These are phyloP conservation scores for Phorcus lineatus DNA, from an alignment of 2,888 invertebrate species.

Conservation along the genomic window DNA sequence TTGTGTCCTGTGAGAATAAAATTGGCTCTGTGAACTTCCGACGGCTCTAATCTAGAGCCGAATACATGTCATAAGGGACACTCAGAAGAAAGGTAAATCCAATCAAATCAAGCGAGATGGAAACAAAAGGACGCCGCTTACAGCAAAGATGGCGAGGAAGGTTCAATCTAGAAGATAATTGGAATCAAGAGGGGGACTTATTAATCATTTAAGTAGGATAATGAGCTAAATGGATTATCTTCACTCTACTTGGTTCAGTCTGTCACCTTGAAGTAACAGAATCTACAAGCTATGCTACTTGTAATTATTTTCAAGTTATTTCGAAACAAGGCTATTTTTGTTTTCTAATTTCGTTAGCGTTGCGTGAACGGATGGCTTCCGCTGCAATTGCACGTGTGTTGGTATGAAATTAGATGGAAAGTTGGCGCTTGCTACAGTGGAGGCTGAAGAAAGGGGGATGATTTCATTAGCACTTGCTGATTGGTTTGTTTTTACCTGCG, in stretches of 20 bases:
- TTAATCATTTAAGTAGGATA: neutral
- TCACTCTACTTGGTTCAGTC: neutral
- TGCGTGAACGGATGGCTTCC: neutral
- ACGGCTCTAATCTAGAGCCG: too few relatives aligned
- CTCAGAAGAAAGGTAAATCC: too few relatives aligned
- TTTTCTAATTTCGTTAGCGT: neutral
- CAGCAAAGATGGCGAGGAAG: neutral
- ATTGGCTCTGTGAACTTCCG: too few relatives aligned
- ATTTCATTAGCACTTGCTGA: neutral
- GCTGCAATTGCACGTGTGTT: neutral
- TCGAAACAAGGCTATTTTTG: neutral
- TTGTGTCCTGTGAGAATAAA: too few relatives aligned
- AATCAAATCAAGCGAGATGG: too few relatives aligned
- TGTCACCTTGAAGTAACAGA: neutral
- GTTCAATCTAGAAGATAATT: neutral
- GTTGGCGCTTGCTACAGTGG: neutral
- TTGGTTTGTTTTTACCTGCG: neutral
- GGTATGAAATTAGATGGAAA: neutral
- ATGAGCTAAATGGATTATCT: neutral
- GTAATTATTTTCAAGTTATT: conserved; percentile 7
- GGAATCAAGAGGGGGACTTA: neutral
- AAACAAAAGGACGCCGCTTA: neutral
- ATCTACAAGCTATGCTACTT: neutral
- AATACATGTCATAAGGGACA: too few relatives aligned
- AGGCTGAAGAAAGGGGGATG: neutral